phyloP scores from a whole-genome alignment of 2,113 vertebrate genomes.

The Bos taurus region ARS-UCD2.0 NC_037357.1:11178501-11179000 shows the following conservation, averaged over 20 bases:
- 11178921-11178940: background rate
- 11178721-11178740: background rate
- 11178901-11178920: background rate
- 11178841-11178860: background rate
- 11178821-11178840: background rate
- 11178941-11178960: background rate
- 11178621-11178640: background rate
- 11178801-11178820: background rate
- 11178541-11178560: background rate
- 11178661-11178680: background rate
- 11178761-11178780: background rate
- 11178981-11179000: background rate
- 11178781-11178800: background rate
- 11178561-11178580: background rate
- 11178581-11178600: background rate
- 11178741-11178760: background rate
- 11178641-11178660: background rate
- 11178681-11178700: background rate
- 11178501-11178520: background rate
- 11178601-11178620: background rate
- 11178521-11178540: background rate
- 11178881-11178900: background rate
- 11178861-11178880: background rate
- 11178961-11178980: background rate
- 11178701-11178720: background rate